A percentile compares a stretch with the other conserved stretches of the same genome.
Evolutionary conservation across 2,797 vertebrate genomes (phyloP).

Genomic region (Synaphobranchus kaupii): DNA sequence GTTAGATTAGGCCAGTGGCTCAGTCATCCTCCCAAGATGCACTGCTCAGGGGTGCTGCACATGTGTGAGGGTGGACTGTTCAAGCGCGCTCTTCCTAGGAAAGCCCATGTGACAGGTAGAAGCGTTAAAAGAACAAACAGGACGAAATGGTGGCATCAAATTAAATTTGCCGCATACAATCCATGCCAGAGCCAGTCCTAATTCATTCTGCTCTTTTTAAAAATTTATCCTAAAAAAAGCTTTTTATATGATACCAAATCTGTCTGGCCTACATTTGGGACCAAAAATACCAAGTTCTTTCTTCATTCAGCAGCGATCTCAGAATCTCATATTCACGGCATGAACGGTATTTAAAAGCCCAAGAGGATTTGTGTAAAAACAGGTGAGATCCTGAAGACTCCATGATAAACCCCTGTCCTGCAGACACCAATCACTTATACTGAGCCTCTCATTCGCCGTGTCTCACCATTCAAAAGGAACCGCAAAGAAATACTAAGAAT

Average conservation of each 20-base stretch:
- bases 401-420: not conserved
- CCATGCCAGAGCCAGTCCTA: not conserved
- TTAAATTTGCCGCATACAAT: not conserved
- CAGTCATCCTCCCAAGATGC: slow-evolving; percentile 13
- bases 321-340: not conserved
- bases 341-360: not conserved
- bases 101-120: not conserved
- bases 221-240: not conserved
- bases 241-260: not conserved
- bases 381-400: not conserved
- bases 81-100: not conserved
- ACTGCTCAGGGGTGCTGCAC: slow-evolving; percentile 16
- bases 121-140: slow-evolving; percentile 21
- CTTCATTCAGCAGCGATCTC: not conserved
- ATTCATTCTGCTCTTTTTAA: not conserved
- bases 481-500: not conserved
- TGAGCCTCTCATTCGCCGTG: not conserved
- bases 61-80: not conserved
- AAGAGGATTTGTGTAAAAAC: not conserved
- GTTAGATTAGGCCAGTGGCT: slow-evolving; percentile 41
- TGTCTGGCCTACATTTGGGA: not conserved
- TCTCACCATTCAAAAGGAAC: not conserved
- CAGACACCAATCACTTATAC: not conserved
- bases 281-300: not conserved
- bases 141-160: not conserved